Evolutionary conservation across 2,888 invertebrate species (phyloP).

Genomic region (Corythucha ciliata): DNA sequence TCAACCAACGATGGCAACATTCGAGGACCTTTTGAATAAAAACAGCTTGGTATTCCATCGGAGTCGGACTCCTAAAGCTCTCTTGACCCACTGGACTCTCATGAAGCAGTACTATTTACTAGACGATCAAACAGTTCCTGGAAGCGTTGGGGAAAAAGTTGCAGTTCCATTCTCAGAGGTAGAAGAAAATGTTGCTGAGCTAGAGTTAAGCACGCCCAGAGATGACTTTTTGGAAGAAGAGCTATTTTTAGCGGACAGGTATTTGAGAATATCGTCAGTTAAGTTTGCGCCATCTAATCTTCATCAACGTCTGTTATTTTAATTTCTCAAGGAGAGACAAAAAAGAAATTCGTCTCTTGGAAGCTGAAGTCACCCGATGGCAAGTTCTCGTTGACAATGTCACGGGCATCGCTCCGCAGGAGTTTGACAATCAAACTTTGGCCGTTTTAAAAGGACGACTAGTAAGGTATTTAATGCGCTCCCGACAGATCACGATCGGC

Average conservation of each 20-base stretch:
- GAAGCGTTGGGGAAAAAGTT: conserved; percentile 18
- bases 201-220: conserved; percentile 67
- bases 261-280: conserved; percentile 28
- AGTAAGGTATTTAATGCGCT: conserved; percentile 89
- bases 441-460: conserved; percentile 84
- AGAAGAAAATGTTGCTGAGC: conserved; percentile 78
- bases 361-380: conserved; percentile 83
- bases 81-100: conserved; percentile 83
- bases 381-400: conserved; percentile 88
- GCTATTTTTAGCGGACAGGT: conserved; percentile 60
- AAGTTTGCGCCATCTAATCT: background rate
- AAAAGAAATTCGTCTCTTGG: conserved; percentile 75
- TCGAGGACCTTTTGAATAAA: conserved; percentile 73
- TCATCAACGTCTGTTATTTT: background rate
- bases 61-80: conserved; percentile 72
- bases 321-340: conserved; percentile 57
- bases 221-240: conserved; percentile 76
- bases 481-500: conserved; percentile 88
- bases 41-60: conserved; percentile 80
- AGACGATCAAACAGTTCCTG: conserved; percentile 70
- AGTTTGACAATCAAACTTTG: conserved; percentile 87
- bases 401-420: conserved; percentile 69
- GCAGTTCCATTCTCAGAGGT: conserved; percentile 74
- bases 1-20: conserved; percentile 66
- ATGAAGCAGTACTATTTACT: conserved; percentile 85